Conservation (phyloP, 2,797 vertebrate genomes). For the Tangara arthus region DNA sequence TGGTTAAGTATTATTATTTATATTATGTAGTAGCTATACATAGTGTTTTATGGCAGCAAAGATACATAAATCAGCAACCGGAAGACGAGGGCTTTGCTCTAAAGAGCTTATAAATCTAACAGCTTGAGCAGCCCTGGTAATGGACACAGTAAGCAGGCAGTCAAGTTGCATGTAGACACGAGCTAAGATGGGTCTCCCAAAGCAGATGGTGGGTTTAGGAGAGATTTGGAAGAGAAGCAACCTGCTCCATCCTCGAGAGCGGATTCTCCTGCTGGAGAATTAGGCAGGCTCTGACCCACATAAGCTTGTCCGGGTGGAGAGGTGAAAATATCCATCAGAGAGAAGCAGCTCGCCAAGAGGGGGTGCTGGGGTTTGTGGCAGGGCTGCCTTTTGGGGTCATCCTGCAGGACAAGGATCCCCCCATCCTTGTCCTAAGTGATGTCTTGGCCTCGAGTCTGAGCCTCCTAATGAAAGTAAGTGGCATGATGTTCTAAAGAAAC, state of each 20-base stretch:
- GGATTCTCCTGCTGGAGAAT: constrained; percentile 1
- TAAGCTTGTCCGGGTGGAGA: neutral
- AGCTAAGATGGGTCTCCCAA: constrained; percentile 51
- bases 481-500: neutral
- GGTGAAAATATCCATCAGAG: neutral
- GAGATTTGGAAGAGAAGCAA: constrained; percentile 40
- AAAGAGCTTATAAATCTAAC: constrained; percentile 68
- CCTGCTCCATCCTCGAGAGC: constrained; percentile 11
- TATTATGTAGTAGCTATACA: constrained; percentile 57
- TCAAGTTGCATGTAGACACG: constrained; percentile 47
- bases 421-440: neutral
- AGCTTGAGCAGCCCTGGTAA: constrained; percentile 50
- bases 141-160: constrained; percentile 53
- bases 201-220: constrained; percentile 52
- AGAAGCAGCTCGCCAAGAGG: neutral
- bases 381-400: neutral
- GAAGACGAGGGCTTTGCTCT: constrained; percentile 62
- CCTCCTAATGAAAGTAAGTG: neutral
- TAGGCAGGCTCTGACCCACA: neutral
- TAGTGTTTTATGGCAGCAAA: constrained; percentile 63
- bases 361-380: neutral
- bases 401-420: neutral
- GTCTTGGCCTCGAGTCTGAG: neutral
- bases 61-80: constrained; percentile 56
- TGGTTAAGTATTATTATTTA: constrained; percentile 68